Evolutionary conservation across 2,113 vertebrate species (phyloP), one percentile per base, ranked within the genome.

Genomic region (Hypanus sabinus): DNA sequence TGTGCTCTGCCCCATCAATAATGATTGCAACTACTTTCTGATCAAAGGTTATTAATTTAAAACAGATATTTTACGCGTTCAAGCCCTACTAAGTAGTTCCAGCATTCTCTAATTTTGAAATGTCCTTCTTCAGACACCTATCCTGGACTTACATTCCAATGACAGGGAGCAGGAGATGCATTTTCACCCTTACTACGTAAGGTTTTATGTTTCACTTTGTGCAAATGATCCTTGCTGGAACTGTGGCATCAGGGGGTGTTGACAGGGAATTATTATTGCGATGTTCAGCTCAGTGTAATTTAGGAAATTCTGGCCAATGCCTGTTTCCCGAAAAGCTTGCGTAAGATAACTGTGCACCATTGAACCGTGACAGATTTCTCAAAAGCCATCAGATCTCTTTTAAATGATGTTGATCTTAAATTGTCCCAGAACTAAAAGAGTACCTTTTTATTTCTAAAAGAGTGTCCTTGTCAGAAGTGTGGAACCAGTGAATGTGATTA

Each of bases 401-500:
- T 10, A 55, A 75, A 11, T 20, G 10, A 30, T 30, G 36, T 14
- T 30, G 24, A 93, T 93, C 10, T 20, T 55, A 46, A 93, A 73
- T 55, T 30, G 30, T 7, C 10, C 30, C 27, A 22, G 24, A 38
- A 93, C 46, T 93, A 27, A 73, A 73, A 71, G 22, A 27, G 24
- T 90, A 38, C 46, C n/a, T 93, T 46, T n/a, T 93, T 5, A 5
- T 75, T 75, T 55, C 20, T 75, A 30, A 93, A 93, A 98, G 97
- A 96, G 85, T 98, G 97, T 60, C 75, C 94, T 93, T 98, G 97
- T 94, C 96, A 96, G 94, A 95, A 96, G 95, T 98, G 97, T 94
- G 97, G 97, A 73, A 97, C 97, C 18, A 96, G 96, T 12, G 97
- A 96, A 9, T 98, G 97, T 94, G 96, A 97, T 94, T 97, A 97